Evolutionary conservation across 2,113 vertebrate species (phyloP).

Genomic region (Oncorhynchus nerka): DNA sequence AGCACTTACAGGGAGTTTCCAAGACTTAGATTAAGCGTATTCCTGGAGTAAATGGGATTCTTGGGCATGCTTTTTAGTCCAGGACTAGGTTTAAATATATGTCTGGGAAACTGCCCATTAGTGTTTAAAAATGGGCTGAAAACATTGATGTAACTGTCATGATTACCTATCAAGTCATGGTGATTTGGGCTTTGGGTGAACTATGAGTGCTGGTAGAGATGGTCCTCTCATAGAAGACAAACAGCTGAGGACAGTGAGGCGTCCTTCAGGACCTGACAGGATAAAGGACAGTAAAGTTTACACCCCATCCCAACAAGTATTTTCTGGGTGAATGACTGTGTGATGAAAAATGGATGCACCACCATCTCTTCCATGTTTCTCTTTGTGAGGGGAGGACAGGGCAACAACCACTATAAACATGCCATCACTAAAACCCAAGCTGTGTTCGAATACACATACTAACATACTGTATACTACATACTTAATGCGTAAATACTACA

Average conservation of each 20-base stretch:
- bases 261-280: conserved; percentile 65
- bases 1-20: too few relatives aligned
- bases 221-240: conserved; percentile 67
- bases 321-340: too few relatives aligned
- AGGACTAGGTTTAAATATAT: too few relatives aligned
- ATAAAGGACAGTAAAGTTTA: neutral
- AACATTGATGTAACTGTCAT: neutral
- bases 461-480: too few relatives aligned
- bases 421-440: neutral
- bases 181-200: conserved; percentile 63
- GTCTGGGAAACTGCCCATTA: too few relatives aligned
- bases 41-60: too few relatives aligned
- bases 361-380: neutral
- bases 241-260: conserved; percentile 14
- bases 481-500: too few relatives aligned
- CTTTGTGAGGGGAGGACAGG: neutral
- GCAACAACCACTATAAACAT: neutral
- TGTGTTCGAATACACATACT: too few relatives aligned
- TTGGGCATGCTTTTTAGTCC: too few relatives aligned
- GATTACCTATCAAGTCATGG: conserved; percentile 74
- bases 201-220: conserved; percentile 32
- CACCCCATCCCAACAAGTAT: too few relatives aligned
- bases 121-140: too few relatives aligned
- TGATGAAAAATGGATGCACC: neutral
- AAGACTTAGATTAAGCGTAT: too few relatives aligned